These are phyloP conservation scores for Leucophenga montana DNA, from an alignment of 2,888 invertebrate species.

Conservation along the genomic window DNA sequence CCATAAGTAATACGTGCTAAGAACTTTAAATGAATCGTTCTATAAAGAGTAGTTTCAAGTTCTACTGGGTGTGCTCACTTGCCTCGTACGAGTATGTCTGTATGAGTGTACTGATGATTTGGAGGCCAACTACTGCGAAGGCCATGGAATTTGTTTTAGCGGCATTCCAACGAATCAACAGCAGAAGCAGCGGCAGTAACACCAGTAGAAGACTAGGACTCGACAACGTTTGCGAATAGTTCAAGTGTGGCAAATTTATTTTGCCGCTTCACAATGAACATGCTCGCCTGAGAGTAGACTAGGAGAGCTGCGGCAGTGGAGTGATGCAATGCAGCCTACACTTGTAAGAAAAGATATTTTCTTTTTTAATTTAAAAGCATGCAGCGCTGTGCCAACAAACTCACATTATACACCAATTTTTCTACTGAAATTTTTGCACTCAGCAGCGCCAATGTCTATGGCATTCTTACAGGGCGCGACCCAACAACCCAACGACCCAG, in stretches of 20 bases:
- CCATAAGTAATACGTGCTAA: too few relatives aligned
- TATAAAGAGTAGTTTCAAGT: too few relatives aligned
- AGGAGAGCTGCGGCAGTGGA: too few relatives aligned
- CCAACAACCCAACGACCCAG: too few relatives aligned
- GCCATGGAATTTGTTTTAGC: not conserved
- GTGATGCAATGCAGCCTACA: too few relatives aligned
- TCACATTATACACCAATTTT: conserved; percentile 6
- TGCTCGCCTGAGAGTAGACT: not conserved
- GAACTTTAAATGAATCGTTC: too few relatives aligned
- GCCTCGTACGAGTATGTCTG: not conserved
- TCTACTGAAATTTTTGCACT: not conserved
- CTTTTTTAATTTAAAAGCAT: conserved; percentile 21
- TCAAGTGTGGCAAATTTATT: conserved; percentile 28
- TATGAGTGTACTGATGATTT: not conserved
- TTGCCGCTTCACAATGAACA: conserved; percentile 20
- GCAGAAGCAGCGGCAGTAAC: not conserved
- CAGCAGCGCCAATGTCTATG: not conserved
- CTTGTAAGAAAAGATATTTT: not conserved
- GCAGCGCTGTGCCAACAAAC: conserved; percentile 19
- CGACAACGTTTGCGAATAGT: conserved; percentile 15
- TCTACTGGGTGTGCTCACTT: not conserved
- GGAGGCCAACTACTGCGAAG: conserved; percentile 1
- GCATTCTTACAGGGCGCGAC: not conserved
- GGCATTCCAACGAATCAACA: conserved; percentile 3
- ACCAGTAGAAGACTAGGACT: not conserved